phyloP scores from a whole-genome alignment of 2,888 invertebrate species.

The Harpagoxenus sublaevis region DNA sequence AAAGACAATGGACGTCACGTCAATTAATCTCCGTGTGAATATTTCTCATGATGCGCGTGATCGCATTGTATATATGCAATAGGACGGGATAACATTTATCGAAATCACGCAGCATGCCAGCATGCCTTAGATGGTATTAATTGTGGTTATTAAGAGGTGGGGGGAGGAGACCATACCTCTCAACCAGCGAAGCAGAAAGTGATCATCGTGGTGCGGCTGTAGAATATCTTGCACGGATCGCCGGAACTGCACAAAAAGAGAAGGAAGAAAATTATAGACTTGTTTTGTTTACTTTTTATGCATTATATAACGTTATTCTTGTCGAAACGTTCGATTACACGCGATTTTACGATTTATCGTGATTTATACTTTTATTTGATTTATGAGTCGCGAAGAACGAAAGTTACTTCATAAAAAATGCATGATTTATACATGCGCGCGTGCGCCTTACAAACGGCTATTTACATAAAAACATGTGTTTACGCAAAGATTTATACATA shows the following conservation, averaged over 20 bases:
- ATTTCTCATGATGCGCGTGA: background rate
- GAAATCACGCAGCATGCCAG: background rate
- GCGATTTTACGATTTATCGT: background rate
- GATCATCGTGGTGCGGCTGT: slow-evolving; percentile 92
- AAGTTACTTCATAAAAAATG: background rate
- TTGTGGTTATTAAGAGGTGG: background rate
- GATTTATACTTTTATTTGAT: no score
- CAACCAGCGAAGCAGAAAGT: slow-evolving; percentile 93
- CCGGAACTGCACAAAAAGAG: slow-evolving; percentile 90
- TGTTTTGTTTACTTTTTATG: background rate
- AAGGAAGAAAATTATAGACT: background rate
- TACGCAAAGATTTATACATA: no score
- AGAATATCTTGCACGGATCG: slow-evolving; percentile 90
- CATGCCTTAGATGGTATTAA: background rate
- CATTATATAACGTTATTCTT: slow-evolving; percentile 1
- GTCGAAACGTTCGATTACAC: background rate
- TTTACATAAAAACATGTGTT: no score
- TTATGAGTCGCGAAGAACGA: background rate
- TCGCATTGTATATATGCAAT: background rate
- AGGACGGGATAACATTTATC: background rate
- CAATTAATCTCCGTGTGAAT: background rate
- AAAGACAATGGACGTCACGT: background rate
- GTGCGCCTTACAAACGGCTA: no score
- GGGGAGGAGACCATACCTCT: slow-evolving; percentile 88
- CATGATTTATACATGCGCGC: no score